Evolutionary conservation across 2,113 vertebrate species (phyloP).

Genomic region (Rhinichthys klamathensis): DNA sequence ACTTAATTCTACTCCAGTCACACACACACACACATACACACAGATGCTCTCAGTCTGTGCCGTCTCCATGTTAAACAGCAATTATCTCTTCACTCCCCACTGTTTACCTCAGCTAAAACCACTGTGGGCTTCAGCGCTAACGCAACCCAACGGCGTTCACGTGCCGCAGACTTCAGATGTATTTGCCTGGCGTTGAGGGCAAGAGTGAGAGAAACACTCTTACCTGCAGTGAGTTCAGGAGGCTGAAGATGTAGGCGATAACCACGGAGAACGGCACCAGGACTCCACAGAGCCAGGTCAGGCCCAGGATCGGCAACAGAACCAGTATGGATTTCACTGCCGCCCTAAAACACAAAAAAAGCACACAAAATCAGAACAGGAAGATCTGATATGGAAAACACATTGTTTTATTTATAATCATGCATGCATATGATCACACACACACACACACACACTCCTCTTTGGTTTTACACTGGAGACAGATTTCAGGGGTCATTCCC

Average conservation of each 20-base stretch:
- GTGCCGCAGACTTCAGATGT: too few species aligned
- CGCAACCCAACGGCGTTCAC: neutral
- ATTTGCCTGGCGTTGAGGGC: too few species aligned
- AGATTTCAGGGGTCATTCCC: conserved; percentile 56
- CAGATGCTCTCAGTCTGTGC: conserved; percentile 8
- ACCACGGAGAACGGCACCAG: conserved; percentile 78
- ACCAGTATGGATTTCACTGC: conserved; percentile 81
- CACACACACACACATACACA: conserved; percentile 5
- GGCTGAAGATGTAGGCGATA: conserved; percentile 80
- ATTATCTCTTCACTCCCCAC: conserved; percentile 20
- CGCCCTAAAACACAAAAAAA: conserved; percentile 66
- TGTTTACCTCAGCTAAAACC: conserved; percentile 28
- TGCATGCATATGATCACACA: neutral
- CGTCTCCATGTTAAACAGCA: conserved; percentile 38
- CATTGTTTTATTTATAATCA: conserved; percentile 15
- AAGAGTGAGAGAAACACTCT: conserved; percentile 28
- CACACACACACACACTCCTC: conserved; percentile 11
- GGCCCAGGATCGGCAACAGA: conserved; percentile 79
- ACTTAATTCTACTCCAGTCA: neutral
- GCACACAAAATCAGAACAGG: conserved; percentile 34
- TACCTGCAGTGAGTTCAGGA: conserved; percentile 82
- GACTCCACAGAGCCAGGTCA: conserved; percentile 81
- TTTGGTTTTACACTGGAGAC: conserved; percentile 39
- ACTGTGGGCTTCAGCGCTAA: neutral
- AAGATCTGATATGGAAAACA: conserved; percentile 43